Base-by-base conservation (phyloP, 1,140 invertebrate genomes). In the Episyrphus balteatus region DNA sequence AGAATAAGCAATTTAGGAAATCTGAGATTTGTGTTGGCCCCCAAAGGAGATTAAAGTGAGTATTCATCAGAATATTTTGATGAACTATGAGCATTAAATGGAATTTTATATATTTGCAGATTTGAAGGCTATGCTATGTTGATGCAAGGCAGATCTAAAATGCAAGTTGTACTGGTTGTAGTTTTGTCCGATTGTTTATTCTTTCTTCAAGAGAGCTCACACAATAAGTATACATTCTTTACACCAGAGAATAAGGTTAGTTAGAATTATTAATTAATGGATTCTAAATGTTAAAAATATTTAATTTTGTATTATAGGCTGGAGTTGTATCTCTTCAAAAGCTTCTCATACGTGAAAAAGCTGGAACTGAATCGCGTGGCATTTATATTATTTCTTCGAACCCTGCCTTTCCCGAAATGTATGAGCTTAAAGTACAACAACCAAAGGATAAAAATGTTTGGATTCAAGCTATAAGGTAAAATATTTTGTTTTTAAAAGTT, bases 271-370 rank as follows among this genome's bases (percentile, higher is more conserved):
- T n/a, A n/a, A n/a, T n/a, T n/a, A n/a, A n/a, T n/a, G n/a, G n/a
- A n/a, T 39, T 39, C 17, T n/a, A n/a, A n/a, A n/a, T n/a, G n/a
- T 40, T 9, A 14, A 14, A 13, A n/a, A 26, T 39, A 1, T 12
- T 54, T 48, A 55, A 55, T 53, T 52, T 42, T 58, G 48, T 65
- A n/a, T n/a, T 72, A 46, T 66, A 88, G 84, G 84, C 90, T 36
- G 88, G 91, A 49, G 86, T 95, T 40, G 84, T 95, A 12, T 88
- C 90, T 0, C 74, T 96, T 34, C 88, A 89, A 67, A 92, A 94
- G 61, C 68, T 96, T 40, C 66, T 96, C 36, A 91, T 96, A 5
- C 75, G 92, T 33, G 92, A 95, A 67, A 95, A 95, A 67, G 88
- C 90, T 2, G 90, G 88, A 34, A 82, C 86, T 49, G 89, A 92